phyloP scores from a whole-genome alignment of 2,797 vertebrate genomes.

The Allobates femoralis region DNA sequence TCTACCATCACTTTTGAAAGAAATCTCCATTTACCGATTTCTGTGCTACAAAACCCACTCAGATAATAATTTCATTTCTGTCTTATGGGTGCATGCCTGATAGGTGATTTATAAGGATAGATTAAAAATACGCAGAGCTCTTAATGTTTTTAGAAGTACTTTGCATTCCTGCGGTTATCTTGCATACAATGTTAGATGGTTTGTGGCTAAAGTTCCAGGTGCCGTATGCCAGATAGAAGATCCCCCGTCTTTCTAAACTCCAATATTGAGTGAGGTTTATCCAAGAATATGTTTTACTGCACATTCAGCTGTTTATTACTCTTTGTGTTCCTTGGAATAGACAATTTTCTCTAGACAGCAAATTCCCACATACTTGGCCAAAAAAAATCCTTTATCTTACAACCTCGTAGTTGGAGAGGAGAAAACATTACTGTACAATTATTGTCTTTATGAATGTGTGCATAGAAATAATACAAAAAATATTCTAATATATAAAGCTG shows the following conservation, averaged over 20 bases:
- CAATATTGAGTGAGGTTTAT: constrained; percentile 34
- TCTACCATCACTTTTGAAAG: constrained; percentile 8
- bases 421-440: neutral
- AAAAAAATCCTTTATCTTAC: constrained; percentile 18
- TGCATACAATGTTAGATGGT: constrained; percentile 45
- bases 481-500: no score
- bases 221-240: constrained; percentile 51
- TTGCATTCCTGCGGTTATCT: constrained; percentile 59
- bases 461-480: neutral
- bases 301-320: constrained; percentile 52
- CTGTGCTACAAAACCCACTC: neutral
- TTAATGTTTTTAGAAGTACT: constrained; percentile 55
- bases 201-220: constrained; percentile 52
- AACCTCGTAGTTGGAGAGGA: neutral
- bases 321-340: constrained; percentile 20
- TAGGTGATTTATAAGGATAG: constrained; percentile 59
- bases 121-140: constrained; percentile 57
- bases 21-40: constrained; percentile 4
- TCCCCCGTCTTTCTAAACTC: constrained; percentile 43
- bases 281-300: constrained; percentile 53
- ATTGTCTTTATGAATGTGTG: neutral
- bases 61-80: constrained; percentile 29
- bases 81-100: constrained; percentile 46
- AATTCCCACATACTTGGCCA: constrained; percentile 31
- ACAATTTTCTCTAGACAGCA: constrained; percentile 1